Evolutionary conservation across 2,888 invertebrate genomes (phyloP).

Genomic region (Rotaria macrura): DNA sequence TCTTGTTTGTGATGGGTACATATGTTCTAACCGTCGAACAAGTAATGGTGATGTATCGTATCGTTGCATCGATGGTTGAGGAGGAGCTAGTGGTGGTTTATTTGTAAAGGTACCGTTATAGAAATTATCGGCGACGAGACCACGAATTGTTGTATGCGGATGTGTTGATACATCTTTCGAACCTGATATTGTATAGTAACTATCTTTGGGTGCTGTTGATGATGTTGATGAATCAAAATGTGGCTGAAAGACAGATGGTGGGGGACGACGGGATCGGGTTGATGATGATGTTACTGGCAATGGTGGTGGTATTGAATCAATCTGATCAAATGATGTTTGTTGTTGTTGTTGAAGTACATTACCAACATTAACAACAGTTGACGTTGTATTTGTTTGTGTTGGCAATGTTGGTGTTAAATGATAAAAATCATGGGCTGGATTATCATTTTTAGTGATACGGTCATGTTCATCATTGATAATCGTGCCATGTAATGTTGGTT

Average conservation of each 20-base stretch:
- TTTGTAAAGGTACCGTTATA: not conserved
- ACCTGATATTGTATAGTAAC: slow-evolving; percentile 1
- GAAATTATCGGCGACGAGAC: not conserved
- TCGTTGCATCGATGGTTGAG: not conserved
- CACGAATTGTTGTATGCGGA: not conserved
- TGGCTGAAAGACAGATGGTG: not conserved
- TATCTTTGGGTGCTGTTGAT: not conserved
- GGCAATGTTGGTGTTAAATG: not conserved
- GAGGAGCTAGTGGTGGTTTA: not conserved
- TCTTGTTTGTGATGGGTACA: not conserved
- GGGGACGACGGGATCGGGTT: not conserved
- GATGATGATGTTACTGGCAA: not conserved
- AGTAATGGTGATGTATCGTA: slow-evolving; percentile 1
- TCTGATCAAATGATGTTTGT: not conserved
- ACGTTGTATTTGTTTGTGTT: not conserved
- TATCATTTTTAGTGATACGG: not conserved
- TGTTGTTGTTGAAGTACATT: not conserved
- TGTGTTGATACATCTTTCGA: not conserved
- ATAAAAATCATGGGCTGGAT: slow-evolving; percentile 4
- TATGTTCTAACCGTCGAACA: not conserved
- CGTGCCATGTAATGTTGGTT: not conserved
- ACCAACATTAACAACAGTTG: not conserved
- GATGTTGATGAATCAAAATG: not conserved
- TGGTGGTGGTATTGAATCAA: not conserved
- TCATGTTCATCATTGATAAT: not conserved